Evolutionary conservation across 2,888 invertebrate species (phyloP).

Genomic region (Drosophila monieri): DNA sequence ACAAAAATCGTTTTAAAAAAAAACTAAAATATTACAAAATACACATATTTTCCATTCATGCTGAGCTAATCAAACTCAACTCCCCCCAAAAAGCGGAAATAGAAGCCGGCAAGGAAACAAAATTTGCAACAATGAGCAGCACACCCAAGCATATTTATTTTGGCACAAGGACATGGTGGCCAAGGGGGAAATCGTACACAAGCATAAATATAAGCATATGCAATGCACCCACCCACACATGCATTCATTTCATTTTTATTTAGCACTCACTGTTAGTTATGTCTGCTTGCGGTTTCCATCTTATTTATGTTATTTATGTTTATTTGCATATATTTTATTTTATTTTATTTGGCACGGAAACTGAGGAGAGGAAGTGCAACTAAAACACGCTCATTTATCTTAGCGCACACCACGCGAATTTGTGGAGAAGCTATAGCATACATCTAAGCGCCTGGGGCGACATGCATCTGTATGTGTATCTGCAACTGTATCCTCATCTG

Average conservation of each 20-base stretch:
- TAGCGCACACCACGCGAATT: conserved; percentile 43
- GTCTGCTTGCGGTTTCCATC: conserved; percentile 70
- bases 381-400: conserved; percentile 57
- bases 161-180: conserved; percentile 1
- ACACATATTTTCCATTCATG: conserved; percentile 16
- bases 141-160: conserved; percentile 23
- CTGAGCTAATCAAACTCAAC: conserved; percentile 38
- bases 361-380: conserved; percentile 25
- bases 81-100: conserved; percentile 33
- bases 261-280: conserved; percentile 70
- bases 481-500: conserved; percentile 3
- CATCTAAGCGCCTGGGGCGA: conserved; percentile 34
- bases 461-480: not conserved
- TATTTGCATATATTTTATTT: conserved; percentile 61
- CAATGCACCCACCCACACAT: conserved; percentile 13
- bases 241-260: conserved; percentile 61
- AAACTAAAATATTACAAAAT: not conserved
- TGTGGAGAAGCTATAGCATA: conserved; percentile 53
- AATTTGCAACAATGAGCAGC: conserved; percentile 37
- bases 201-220: conserved; percentile 33
- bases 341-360: conserved; percentile 37
- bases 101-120: conserved; percentile 33
- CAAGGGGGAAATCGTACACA: conserved; percentile 13
- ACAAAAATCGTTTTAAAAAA: too few relatives aligned
- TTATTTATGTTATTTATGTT: conserved; percentile 69